Evolutionary conservation across 2,113 vertebrate species (phyloP).

Genomic region (Grantiella picta): DNA sequence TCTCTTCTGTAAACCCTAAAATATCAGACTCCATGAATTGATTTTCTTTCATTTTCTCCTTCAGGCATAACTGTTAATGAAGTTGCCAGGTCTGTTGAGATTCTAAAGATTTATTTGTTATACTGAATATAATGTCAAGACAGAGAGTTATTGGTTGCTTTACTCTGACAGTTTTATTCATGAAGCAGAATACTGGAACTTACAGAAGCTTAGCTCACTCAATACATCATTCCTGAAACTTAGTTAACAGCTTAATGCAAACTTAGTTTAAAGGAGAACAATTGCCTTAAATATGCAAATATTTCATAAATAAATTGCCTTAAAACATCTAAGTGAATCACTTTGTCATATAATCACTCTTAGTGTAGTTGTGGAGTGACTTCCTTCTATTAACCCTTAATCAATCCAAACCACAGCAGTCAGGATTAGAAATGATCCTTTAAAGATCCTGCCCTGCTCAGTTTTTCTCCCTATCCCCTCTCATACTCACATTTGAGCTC

Average conservation of each 20-base stretch:
- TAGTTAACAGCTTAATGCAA: conserved; percentile 37
- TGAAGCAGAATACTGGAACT: conserved; percentile 34
- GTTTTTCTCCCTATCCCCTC: neutral
- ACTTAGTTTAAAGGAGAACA: conserved; percentile 53
- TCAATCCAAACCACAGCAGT: neutral
- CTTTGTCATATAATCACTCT: neutral
- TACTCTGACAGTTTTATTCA: conserved; percentile 55
- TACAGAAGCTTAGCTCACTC: conserved; percentile 9
- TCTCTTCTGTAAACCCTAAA: conserved; percentile 34
- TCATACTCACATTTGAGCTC: neutral
- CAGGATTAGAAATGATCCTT: neutral
- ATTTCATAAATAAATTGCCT: conserved; percentile 26
- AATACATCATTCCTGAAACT: conserved; percentile 58
- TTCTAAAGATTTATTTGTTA: conserved; percentile 66
- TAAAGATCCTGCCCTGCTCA: neutral
- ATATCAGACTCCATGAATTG: conserved; percentile 18
- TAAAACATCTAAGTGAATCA: conserved; percentile 33
- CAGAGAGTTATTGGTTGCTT: conserved; percentile 51
- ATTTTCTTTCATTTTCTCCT: conserved; percentile 58
- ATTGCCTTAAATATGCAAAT: conserved; percentile 51
- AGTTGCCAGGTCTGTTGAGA: conserved; percentile 51
- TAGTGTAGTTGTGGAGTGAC: neutral
- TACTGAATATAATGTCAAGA: conserved; percentile 52
- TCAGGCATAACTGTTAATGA: conserved; percentile 60
- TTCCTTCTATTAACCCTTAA: neutral